Conservation (phyloP, 2,113 vertebrate species). For the Trogon surrucura region DNA sequence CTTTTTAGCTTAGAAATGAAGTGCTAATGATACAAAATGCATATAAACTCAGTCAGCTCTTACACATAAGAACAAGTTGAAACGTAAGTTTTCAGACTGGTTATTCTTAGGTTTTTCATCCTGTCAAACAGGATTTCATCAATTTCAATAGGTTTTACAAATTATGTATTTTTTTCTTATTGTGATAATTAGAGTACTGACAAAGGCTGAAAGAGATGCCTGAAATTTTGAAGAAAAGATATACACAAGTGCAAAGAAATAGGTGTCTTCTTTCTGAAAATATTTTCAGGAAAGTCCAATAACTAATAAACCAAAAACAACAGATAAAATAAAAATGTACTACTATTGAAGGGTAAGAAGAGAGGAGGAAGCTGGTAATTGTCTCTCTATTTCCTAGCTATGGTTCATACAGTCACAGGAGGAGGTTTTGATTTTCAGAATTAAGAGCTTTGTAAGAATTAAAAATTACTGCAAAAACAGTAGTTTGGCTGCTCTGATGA, state of each 20-base stretch:
- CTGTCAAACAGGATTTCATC: conserved; percentile 15
- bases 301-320: background rate
- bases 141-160: conserved; percentile 12
- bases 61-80: conserved; percentile 59
- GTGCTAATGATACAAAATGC: conserved; percentile 53
- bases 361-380: background rate
- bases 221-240: background rate
- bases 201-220: background rate
- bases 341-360: background rate
- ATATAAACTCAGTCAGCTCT: background rate
- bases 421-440: conserved; percentile 39
- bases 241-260: background rate
- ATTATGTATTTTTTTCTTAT: background rate
- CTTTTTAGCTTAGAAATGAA: conserved; percentile 65
- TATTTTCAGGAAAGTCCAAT: background rate
- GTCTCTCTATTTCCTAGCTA: conserved; percentile 5
- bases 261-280: background rate
- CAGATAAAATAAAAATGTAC: background rate
- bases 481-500: conserved; percentile 17
- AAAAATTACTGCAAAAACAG: conserved; percentile 23
- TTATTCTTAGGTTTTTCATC: conserved; percentile 50
- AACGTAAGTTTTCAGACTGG: conserved; percentile 68
- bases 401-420: background rate
- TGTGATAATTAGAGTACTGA: background rate
- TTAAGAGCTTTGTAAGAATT: conserved; percentile 28